A percentile compares a stretch with the other conserved stretches of the same genome.
These are phyloP conservation scores for Sipha flava DNA, from an alignment of 1,140 invertebrate genomes.

Conservation along the genomic window DNA sequence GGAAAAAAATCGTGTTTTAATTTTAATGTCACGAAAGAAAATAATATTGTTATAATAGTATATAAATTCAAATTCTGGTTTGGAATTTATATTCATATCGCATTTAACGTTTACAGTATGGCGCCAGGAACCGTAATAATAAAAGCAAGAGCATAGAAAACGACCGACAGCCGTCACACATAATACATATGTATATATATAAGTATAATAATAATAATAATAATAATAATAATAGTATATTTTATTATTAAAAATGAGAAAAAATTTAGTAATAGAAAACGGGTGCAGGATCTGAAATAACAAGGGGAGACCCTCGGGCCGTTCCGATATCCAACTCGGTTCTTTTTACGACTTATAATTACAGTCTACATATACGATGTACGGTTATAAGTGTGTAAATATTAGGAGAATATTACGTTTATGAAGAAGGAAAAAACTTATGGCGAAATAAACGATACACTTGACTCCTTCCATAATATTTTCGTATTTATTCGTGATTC, in stretches of 20 bases:
- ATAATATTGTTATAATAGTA: too few species aligned
- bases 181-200: neutral
- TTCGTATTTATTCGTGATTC: neutral
- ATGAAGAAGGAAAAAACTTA: neutral
- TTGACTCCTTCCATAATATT: neutral
- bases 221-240: neutral
- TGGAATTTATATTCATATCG: too few species aligned
- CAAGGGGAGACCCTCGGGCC: neutral
- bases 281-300: neutral
- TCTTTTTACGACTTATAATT: conserved; percentile 22
- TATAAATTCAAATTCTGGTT: too few species aligned
- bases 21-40: too few species aligned
- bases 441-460: neutral
- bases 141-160: neutral
- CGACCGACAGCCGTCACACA: neutral
- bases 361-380: neutral
- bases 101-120: neutral
- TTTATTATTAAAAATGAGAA: conserved; percentile 3
- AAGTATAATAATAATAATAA: neutral
- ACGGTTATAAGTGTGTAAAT: too few species aligned
- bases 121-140: neutral
- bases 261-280: conserved; percentile 9
- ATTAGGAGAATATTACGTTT: neutral
- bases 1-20: too few species aligned
- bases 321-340: neutral